Evolutionary conservation across 1,140 invertebrate species (phyloP), one percentile per base, ranked within the genome.

Genomic region (Zaprionus vittiger): DNA sequence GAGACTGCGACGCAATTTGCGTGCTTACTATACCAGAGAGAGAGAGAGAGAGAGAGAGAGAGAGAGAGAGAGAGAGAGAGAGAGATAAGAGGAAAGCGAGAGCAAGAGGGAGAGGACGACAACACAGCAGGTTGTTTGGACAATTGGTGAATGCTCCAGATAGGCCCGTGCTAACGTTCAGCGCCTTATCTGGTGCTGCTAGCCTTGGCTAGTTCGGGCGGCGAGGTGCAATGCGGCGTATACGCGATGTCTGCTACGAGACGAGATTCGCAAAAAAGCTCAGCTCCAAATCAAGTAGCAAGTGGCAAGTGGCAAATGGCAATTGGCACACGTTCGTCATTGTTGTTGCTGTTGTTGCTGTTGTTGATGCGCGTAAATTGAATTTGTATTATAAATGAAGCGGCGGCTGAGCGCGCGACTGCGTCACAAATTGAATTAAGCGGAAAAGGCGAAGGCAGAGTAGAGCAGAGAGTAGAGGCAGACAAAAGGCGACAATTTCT

Each of bases 301-400:
- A 47, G n/a, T 47, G 41, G 38, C 38, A 41, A 41, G 38, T n/a
- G 15, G 38, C 38, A n/a, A 41, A n/a, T 44, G 54, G 73, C 79
- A 84, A 84, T 84, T 85, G 80, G 63, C 74, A 63, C 56, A 59
- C 31, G 6, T 34, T 57, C 11, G 56, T 81, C 41, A 52, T 56
- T 63, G 60, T 41, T 74, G 41, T 60, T 62, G 67, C 41, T 31
- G 52, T 69, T 76, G 52, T 26, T 73, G 37, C n/a, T 62, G 41
- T 47, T 37, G 59, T 44, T 65, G 20, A 55, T 55, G 67, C 55
- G 24, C 55, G 78, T 59, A 83, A 84, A 84, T 87, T 86, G 77
- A 86, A 86, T 83, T 86, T 86, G 71, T 52, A 20, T 64, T 47
- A 73, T 68, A 47, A 77, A 73, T 52, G 62, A 71, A 87, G 55